These are phyloP conservation scores for Drosophila bocqueti DNA, from an alignment of 1,140 invertebrate species.

Conservation along the genomic window DNA sequence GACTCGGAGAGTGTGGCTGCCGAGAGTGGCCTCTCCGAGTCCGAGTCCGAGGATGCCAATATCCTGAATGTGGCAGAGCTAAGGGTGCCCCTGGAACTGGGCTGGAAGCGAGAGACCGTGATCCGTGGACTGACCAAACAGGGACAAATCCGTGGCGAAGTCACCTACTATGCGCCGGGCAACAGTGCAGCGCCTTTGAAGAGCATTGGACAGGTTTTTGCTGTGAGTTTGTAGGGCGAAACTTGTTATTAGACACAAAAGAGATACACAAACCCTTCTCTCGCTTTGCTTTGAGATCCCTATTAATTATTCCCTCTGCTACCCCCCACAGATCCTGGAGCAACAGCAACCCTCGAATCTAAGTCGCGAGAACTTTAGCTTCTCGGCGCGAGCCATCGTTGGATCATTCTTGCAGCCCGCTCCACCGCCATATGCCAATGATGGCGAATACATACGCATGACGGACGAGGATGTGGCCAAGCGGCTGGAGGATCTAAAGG, in stretches of 20 bases:
- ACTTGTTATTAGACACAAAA: constrained; percentile 25
- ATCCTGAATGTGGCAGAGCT: constrained; percentile 88
- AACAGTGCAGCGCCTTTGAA: constrained; percentile 86
- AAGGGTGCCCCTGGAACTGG: constrained; percentile 90
- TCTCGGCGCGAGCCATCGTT: constrained; percentile 93
- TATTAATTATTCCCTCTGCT: not conserved
- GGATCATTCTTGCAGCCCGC: constrained; percentile 94
- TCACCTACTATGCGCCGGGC: constrained; percentile 95
- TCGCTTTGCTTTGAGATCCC: too few relatives aligned
- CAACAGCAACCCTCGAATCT: constrained; percentile 92
- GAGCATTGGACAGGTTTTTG: constrained; percentile 86
- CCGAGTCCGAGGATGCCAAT: constrained; percentile 85
- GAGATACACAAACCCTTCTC: not conserved
- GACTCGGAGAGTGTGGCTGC: constrained; percentile 87
- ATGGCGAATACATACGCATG: constrained; percentile 87
- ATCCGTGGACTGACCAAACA: constrained; percentile 93
- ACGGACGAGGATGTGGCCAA: constrained; percentile 88
- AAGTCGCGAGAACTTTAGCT: constrained; percentile 95
- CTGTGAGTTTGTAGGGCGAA: constrained; percentile 85
- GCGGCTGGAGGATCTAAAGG: constrained; percentile 83
- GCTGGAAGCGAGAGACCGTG: constrained; percentile 96
- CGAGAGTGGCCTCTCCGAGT: constrained; percentile 85
- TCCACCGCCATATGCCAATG: constrained; percentile 86
- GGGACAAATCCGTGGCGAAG: constrained; percentile 93
- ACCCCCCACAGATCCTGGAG: constrained; percentile 89